Percentiles rank a stretch among this genome's conserved stretches.
Evolutionary conservation across 2,797 vertebrate species (phyloP).

Genomic region (Sebastes paucispinis): DNA sequence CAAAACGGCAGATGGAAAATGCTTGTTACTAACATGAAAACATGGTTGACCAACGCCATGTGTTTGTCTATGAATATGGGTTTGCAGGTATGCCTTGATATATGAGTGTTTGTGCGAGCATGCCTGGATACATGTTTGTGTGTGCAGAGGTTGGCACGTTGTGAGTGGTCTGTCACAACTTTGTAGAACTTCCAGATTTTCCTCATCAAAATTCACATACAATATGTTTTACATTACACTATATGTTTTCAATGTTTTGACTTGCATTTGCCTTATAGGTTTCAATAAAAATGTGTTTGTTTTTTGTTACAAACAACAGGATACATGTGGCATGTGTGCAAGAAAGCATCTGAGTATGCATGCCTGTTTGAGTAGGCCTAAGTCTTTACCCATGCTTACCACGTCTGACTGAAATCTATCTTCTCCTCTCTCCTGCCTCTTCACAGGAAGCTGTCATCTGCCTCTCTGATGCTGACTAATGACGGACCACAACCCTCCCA

Average conservation of each 20-base stretch:
- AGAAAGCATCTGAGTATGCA: conserved; percentile 3
- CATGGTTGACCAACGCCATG: neutral
- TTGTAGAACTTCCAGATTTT: neutral
- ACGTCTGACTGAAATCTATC: conserved; percentile 82
- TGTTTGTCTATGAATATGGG: conserved; percentile 20
- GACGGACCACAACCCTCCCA: conserved; percentile 46
- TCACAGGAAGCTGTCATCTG: conserved; percentile 78
- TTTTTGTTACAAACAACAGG: neutral
- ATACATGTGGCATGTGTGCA: conserved; percentile 9
- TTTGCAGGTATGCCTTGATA: conserved; percentile 21
- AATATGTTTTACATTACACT: neutral
- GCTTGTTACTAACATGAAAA: conserved; percentile 3
- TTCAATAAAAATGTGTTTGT: no score
- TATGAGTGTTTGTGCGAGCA: neutral
- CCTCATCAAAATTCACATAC: neutral
- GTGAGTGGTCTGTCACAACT: neutral
- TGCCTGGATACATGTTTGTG: neutral
- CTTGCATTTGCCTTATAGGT: neutral
- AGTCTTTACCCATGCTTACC: conserved; percentile 71
- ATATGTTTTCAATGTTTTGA: conserved; percentile 2
- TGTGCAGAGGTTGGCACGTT: neutral
- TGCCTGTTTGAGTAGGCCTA: neutral
- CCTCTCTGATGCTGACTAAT: conserved; percentile 82
- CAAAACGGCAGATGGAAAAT: neutral
- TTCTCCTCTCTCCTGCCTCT: conserved; percentile 68